phyloP scores from a whole-genome alignment of 2,888 invertebrate genomes.

The Teleiodes luculella region DNA sequence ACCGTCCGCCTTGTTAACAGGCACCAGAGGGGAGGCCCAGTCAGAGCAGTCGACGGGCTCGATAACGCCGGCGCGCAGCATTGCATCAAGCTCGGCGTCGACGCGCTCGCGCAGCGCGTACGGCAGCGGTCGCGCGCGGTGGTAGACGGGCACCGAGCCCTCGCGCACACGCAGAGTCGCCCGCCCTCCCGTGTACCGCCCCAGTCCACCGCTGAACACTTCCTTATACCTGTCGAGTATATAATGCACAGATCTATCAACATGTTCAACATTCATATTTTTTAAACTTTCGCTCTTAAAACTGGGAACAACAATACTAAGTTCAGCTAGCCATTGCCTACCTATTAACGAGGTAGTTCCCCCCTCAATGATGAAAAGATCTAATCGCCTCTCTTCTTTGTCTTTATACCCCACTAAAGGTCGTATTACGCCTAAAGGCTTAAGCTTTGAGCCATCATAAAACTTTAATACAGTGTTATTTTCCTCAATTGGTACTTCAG shows the following conservation, averaged over 20 bases:
- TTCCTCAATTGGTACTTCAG: slow-evolving; percentile 14
- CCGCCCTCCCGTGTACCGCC: slow-evolving; percentile 13
- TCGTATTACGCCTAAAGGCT: slow-evolving; percentile 4
- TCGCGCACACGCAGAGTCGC: slow-evolving; percentile 17
- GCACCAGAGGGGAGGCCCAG: slow-evolving; percentile 15
- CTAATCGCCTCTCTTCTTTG: slow-evolving; percentile 6
- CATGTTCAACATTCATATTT: background rate
- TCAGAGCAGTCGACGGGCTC: slow-evolving; percentile 17
- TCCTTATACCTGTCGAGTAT: slow-evolving; percentile 12
- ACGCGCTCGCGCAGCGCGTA: slow-evolving; percentile 17
- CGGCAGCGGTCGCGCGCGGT: slow-evolving; percentile 17
- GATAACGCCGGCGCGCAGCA: slow-evolving; percentile 24
- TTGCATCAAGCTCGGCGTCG: slow-evolving; percentile 22
- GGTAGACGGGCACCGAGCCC: slow-evolving; percentile 17
- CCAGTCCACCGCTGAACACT: slow-evolving; percentile 10
- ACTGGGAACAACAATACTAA: slow-evolving; percentile 10
- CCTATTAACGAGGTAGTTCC: slow-evolving; percentile 19
- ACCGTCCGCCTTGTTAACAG: slow-evolving; percentile 12
- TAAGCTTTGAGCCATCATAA: slow-evolving; percentile 10
- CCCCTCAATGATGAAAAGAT: slow-evolving; percentile 14
- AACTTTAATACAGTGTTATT: slow-evolving; percentile 8
- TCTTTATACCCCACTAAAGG: slow-evolving; percentile 1
- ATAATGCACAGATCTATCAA: background rate
- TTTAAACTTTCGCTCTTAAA: background rate
- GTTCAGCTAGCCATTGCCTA: slow-evolving; percentile 18